A percentile compares a stretch with the other conserved stretches of the same genome.
phyloP scores from a whole-genome alignment of 2,888 invertebrate species.

The Exocentrus adspersus region DNA sequence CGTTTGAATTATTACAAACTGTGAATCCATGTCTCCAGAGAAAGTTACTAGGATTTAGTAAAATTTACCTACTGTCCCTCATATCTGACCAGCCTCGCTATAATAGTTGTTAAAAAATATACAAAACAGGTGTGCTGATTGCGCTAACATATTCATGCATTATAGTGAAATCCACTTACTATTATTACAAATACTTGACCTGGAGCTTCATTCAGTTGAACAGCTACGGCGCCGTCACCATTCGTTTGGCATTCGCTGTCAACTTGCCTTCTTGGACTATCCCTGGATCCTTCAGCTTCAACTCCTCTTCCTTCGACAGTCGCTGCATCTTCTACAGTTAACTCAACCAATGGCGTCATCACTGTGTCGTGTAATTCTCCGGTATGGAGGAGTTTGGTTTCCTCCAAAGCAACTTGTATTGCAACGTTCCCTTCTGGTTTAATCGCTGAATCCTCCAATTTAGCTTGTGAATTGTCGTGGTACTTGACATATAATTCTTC shows the following conservation, averaged over 20 bases:
- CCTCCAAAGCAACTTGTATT: too few relatives aligned
- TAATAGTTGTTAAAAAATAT: too few relatives aligned
- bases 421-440: neutral
- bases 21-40: too few relatives aligned
- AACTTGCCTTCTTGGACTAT: neutral
- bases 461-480: neutral
- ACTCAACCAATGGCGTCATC: conserved; percentile 18
- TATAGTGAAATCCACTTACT: conserved; percentile 61
- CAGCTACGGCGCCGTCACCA: conserved; percentile 37
- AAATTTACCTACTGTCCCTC: too few relatives aligned
- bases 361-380: conserved; percentile 67
- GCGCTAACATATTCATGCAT: conserved; percentile 23
- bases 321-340: neutral
- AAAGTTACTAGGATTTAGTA: too few relatives aligned
- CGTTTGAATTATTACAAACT: too few relatives aligned
- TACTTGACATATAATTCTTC: neutral
- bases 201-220: conserved; percentile 55
- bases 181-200: conserved; percentile 66
- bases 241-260: conserved; percentile 10
- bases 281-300: neutral
- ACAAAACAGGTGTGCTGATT: neutral
- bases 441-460: neutral
- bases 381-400: conserved; percentile 45
- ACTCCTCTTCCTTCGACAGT: neutral
- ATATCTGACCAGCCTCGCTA: too few relatives aligned